These are phyloP conservation scores for Micronycteris hirsuta DNA, from an alignment of 2,113 vertebrate genomes.

Conservation along the genomic window DNA sequence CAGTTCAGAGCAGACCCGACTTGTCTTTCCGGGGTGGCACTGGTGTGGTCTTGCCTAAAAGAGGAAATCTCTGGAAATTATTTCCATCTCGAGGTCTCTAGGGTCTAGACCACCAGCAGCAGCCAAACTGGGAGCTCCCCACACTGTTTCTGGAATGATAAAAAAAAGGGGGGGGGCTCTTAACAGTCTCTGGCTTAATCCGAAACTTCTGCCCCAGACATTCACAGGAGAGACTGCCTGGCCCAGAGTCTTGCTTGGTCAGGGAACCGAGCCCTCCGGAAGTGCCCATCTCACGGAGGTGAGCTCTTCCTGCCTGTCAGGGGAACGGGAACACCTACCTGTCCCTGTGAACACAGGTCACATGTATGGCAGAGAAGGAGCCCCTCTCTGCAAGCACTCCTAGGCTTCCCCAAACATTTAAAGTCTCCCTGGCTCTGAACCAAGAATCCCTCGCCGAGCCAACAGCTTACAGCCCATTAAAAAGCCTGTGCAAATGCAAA, in stretches of 20 bases:
- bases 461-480: slow-evolving; percentile 48
- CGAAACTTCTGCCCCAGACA: not conserved
- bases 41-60: slow-evolving; percentile 33
- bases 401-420: slow-evolving; percentile 22
- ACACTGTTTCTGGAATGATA: slow-evolving; percentile 25
- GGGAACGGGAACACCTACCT: not conserved
- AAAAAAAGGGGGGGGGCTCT: not conserved
- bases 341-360: not conserved
- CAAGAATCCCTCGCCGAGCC: slow-evolving; percentile 60
- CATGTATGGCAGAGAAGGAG: not conserved
- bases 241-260: not conserved
- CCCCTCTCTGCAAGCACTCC: not conserved
- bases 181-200: not conserved
- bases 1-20: not conserved
- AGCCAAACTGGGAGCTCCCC: not conserved
- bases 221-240: not conserved
- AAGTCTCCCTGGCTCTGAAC: slow-evolving; percentile 50
- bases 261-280: not conserved
- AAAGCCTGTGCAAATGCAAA: slow-evolving; percentile 61
- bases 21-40: not conserved
- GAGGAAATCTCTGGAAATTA: slow-evolving; percentile 33
- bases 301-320: not conserved
- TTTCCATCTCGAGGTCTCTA: slow-evolving; percentile 4
- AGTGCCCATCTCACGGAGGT: not conserved
- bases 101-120: not conserved